Evolutionary conservation across 2,113 vertebrate genomes (phyloP).

Genomic region (Phylloscopus trochiloides): DNA sequence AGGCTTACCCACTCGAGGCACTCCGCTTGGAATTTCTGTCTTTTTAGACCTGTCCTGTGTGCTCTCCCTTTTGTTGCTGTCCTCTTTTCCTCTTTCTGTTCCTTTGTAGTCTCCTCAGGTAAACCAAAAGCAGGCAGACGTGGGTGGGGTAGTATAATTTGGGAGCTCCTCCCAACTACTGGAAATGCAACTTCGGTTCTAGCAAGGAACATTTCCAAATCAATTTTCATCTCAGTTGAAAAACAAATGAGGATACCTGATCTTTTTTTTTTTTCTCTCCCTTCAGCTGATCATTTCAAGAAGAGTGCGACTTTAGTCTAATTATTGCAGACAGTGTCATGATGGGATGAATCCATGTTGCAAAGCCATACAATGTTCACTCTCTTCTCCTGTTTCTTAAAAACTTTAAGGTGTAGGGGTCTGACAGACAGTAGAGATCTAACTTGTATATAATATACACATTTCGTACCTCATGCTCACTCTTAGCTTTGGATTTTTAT

Average conservation of each 20-base stretch:
- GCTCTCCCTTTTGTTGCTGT: background rate
- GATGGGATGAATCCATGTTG: background rate
- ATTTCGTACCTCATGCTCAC: background rate
- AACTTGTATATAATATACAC: background rate
- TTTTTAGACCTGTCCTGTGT: background rate
- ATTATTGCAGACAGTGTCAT: background rate
- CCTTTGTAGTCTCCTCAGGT: conserved; percentile 16
- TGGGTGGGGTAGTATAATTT: conserved; percentile 58
- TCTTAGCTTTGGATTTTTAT: conserved; percentile 35
- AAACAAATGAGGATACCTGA: background rate
- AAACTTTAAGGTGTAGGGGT: background rate
- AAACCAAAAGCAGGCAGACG: conserved; percentile 16
- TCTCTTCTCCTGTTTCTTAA: background rate
- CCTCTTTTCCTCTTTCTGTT: conserved; percentile 20
- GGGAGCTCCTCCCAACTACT: conserved; percentile 56
- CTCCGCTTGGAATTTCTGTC: background rate
- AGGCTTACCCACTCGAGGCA: background rate
- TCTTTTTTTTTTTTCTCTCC: fast-evolving
- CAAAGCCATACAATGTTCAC: background rate
- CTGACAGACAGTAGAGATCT: background rate
- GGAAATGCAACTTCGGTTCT: conserved; percentile 47
- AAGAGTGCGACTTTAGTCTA: background rate
- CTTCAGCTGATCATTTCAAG: background rate
- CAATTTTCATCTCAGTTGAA: background rate
- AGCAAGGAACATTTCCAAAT: conserved; percentile 27